Evolutionary conservation across 2,888 invertebrate genomes (phyloP), one percentile per base, ranked within the genome.

Genomic region (Melinaea marsaeus): DNA sequence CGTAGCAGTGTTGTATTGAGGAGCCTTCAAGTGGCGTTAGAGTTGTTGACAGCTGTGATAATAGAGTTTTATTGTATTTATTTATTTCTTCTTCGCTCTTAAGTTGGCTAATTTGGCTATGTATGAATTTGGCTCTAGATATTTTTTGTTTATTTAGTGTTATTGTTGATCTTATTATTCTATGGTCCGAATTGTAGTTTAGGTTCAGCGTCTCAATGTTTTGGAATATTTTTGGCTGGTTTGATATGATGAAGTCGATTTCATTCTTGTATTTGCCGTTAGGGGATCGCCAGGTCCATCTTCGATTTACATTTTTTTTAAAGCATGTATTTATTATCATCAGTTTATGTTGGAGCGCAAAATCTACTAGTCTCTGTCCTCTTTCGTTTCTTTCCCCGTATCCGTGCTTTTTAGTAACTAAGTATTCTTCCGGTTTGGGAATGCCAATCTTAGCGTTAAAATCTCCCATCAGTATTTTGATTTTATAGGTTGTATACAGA

Each of bases 201-300:
- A 69, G 34, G 9, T 62, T 66, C 7, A 69, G 37, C 9, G 57
- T 55, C 55, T 59, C 66, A 6, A 64, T 46, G 13, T 68, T 64
- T 61, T 60, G 33, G 0, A 66, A 37, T 0, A 60, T 4, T 2
- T 22, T 57, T 13, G 60, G 65, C 13, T 13, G 13, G 32, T 68
- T 66, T 11, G 64, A 58, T 9, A 66, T 34, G 4, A 68, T 56
- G 42, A 48, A 64, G 42, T 65, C 64, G 2, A 67, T 64, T 58
- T 69, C 65, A 13, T 67, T 62, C 46, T 62, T 62, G n/a, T 32
- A 46, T 42, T 48, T 3, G 2, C 61, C 56, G 22, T 69, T 57
- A 2, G 70, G 70, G 11, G 69, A 70, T 11, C 56, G 55, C 72
- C 72, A 72, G 4, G 75, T 74, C 72, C 72, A 74, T 69, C 51